Percentiles rank a stretch among this genome's conserved stretches.
These are phyloP conservation scores for Leguminivora glycinivorella DNA, from an alignment of 1,140 invertebrate genomes.

Conservation along the genomic window DNA sequence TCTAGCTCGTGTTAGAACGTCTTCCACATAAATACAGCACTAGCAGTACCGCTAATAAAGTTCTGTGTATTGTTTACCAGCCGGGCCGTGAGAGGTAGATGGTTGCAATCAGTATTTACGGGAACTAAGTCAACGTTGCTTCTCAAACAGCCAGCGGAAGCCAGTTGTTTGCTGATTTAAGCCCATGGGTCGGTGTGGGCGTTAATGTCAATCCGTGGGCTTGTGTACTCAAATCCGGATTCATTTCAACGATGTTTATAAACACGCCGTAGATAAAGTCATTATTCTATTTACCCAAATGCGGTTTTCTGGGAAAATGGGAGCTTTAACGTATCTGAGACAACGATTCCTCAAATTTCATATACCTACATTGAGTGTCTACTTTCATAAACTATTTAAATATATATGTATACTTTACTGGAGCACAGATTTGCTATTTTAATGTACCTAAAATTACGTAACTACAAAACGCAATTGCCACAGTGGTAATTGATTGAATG, in stretches of 20 bases:
- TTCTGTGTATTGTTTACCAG: not conserved
- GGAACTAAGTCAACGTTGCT: not conserved
- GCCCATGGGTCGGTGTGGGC: constrained; percentile 56
- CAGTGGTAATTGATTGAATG: too few species aligned
- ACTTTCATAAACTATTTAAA: too few species aligned
- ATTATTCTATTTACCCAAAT: not conserved
- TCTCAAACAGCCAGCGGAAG: constrained; percentile 49
- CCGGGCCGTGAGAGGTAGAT: not conserved
- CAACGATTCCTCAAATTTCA: too few species aligned
- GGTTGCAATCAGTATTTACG: not conserved
- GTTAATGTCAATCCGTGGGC: constrained; percentile 38
- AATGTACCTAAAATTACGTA: too few species aligned
- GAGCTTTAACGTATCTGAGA: too few species aligned
- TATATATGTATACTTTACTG: too few species aligned
- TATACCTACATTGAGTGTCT: too few species aligned
- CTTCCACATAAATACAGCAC: not conserved
- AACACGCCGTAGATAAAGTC: not conserved
- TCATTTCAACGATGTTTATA: constrained; percentile 8
- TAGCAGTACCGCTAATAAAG: not conserved
- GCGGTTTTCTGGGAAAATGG: not conserved
- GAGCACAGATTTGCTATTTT: too few species aligned
- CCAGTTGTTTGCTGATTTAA: constrained; percentile 61
- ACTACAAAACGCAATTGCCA: too few species aligned
- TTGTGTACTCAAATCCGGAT: constrained; percentile 15
- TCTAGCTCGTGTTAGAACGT: too few species aligned